Base-by-base conservation (phyloP, 2,113 vertebrate species). In the Monarcha castaneiventris region DNA sequence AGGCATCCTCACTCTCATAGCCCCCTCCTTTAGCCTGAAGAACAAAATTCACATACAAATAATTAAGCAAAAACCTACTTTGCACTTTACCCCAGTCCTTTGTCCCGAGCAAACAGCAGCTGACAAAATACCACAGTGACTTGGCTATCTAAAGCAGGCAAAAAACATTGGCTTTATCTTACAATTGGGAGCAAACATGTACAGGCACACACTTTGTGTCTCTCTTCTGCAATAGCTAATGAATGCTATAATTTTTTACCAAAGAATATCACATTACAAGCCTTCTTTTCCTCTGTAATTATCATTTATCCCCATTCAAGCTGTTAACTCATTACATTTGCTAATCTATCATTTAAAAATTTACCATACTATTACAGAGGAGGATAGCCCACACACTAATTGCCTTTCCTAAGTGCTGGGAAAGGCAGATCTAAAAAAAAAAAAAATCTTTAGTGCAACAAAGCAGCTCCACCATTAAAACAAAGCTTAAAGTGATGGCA, bases 1-100 rank as follows among this genome's bases (percentile, higher is more conserved):
- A 99, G 16, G 99, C 99, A 68, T 99, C 99, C 93, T 99, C 99
- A 7, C 99, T 99, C 96, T 99, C 99, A 94, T 98, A 99, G 41
- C 99, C 99, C 15, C 99, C 99, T 15, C 99, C 99, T 97, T 99
- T 99, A 96, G 99, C 99, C 99, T 99, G 91, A 49, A 93, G 37
- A 85, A 87, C 46, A 92, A 87, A 77, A 75, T 44, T 8, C 68
- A 87, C 30, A 72, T 7, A 52, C 16, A 96, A 93, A 80, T 71
- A 29, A 71, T 84, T 64, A 92, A 74, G 43, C 41, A 67, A 95
- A 90, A 22, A 3, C 1, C 0, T 16, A 61, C 63, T 84, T 89
- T 59, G 21, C 82, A 59, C 25, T 54, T 92, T 64, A 79, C 32
- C n/a, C 37, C 10, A 16, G 25, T 37, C 3, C 1, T 73, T 41